phyloP scores from a whole-genome alignment of 2,797 vertebrate species.

The Falco peregrinus region DNA sequence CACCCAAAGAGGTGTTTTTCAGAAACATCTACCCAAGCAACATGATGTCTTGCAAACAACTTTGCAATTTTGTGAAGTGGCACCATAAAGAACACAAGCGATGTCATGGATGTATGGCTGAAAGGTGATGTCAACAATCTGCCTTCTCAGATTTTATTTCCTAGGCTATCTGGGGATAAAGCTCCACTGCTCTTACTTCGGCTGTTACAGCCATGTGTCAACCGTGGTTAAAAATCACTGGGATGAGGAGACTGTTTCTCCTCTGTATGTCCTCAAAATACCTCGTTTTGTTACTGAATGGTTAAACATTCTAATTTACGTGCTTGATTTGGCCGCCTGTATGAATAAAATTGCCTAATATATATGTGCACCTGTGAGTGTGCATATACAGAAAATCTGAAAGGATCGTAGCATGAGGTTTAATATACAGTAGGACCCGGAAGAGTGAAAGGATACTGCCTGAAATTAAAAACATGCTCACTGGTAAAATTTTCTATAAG shows the following conservation, averaged over 20 bases:
- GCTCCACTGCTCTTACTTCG: not conserved
- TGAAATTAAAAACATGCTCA: not conserved
- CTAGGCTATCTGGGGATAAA: not conserved
- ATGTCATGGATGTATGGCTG: not conserved
- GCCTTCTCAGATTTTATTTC: not conserved
- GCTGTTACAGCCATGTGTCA: accelerated
- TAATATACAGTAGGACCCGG: not conserved
- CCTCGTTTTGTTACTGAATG: not conserved
- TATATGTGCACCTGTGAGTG: not conserved
- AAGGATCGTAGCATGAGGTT: not conserved
- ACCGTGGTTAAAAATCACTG: not conserved
- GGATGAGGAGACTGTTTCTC: not conserved
- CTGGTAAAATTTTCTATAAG: not conserved
- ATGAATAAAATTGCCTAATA: not conserved
- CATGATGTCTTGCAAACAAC: not conserved
- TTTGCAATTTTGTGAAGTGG: not conserved
- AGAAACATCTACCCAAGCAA: not conserved
- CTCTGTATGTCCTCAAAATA: not conserved
- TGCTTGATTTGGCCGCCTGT: not conserved
- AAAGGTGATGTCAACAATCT: not conserved
- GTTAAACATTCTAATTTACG: not conserved
- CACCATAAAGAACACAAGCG: not conserved
- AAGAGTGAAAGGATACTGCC: not conserved
- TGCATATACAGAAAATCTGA: not conserved
- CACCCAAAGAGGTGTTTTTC: not conserved